These are phyloP conservation scores for Glomeris maerens DNA, from an alignment of 1,140 invertebrate species.

Conservation along the genomic window DNA sequence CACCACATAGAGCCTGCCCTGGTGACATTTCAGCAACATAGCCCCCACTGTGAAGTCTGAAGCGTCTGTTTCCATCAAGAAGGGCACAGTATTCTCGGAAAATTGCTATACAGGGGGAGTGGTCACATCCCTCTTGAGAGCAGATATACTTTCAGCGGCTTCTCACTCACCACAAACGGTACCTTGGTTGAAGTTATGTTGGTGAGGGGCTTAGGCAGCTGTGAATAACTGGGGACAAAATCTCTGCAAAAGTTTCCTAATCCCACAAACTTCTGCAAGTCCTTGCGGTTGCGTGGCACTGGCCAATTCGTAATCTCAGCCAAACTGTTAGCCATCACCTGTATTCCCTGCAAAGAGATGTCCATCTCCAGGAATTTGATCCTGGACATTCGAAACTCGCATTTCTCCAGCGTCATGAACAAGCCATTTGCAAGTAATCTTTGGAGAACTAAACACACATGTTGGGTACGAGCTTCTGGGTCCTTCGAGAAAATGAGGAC, in stretches of 20 bases:
- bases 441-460: constrained; percentile 2
- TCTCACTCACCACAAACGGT: background rate
- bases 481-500: constrained; percentile 7
- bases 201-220: constrained; percentile 15
- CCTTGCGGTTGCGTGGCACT: constrained; percentile 12
- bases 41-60: background rate
- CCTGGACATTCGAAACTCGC: background rate
- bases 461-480: background rate
- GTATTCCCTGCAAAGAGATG: background rate
- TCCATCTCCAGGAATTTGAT: constrained; percentile 9
- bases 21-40: background rate
- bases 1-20: background rate
- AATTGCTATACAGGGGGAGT: background rate
- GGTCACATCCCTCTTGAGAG: background rate
- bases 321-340: constrained; percentile 4
- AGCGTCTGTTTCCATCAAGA: background rate
- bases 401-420: constrained; percentile 11
- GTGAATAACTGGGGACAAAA: constrained; percentile 23
- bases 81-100: background rate
- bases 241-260: constrained; percentile 26
- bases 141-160: background rate
- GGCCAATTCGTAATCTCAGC: constrained; percentile 5
- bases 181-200: background rate
- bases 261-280: constrained; percentile 23
- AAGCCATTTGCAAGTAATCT: background rate